Conservation (phyloP, 1,140 invertebrate species). For the Drosophila obscura region DNA sequence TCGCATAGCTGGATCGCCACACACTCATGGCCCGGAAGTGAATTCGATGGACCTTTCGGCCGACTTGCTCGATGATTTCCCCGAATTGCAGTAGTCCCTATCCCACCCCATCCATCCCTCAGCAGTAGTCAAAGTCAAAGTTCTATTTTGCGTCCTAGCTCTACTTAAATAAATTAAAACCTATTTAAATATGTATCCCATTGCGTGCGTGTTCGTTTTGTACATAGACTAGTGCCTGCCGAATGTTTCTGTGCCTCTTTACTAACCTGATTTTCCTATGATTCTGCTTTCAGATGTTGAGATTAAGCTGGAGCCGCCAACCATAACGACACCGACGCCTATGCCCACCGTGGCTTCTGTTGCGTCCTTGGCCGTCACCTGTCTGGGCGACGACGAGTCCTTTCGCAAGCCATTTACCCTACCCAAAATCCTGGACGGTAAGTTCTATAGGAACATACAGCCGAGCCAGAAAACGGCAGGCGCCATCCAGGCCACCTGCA, state of each 20-base stretch:
- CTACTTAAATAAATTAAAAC: constrained; percentile 57
- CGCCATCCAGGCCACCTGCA: constrained; percentile 79
- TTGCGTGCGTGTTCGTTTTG: constrained; percentile 34
- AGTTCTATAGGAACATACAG: constrained; percentile 80
- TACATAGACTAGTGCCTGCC: constrained; percentile 4
- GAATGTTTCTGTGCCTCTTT: not conserved
- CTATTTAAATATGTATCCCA: constrained; percentile 15
- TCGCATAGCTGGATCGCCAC: constrained; percentile 72
- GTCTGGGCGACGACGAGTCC: constrained; percentile 58
- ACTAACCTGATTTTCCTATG: constrained; percentile 29
- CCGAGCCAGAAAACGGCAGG: constrained; percentile 77
- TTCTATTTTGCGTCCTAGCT: constrained; percentile 26
- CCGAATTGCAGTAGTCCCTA: constrained; percentile 51
- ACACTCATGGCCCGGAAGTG: constrained; percentile 76
- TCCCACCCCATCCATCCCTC: too few relatives aligned
- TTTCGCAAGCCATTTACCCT: constrained; percentile 63
- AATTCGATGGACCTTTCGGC: constrained; percentile 65
- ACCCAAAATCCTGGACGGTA: constrained; percentile 80
- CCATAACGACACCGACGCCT: constrained; percentile 13
- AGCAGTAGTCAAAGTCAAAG: not conserved
- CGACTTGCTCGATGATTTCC: constrained; percentile 67
- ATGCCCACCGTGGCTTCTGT: constrained; percentile 16
- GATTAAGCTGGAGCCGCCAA: constrained; percentile 52
- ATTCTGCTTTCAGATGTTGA: constrained; percentile 47
- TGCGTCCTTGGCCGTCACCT: constrained; percentile 31